Base-by-base conservation (phyloP, 2,888 invertebrate genomes). In the Scaptomyza reducta region DNA sequence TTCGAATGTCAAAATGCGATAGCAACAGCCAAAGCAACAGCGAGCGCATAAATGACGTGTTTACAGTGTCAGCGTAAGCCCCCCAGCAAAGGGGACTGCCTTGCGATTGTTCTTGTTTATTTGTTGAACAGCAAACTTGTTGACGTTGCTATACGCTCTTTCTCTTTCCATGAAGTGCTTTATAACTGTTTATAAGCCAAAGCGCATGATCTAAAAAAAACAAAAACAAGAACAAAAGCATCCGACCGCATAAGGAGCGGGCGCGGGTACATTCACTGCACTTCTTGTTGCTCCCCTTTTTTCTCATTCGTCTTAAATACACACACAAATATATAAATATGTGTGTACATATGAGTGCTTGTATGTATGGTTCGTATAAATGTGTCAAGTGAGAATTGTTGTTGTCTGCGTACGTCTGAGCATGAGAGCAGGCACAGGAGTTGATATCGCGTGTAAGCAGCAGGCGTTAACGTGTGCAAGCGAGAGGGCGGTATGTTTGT, bases 151-250 rank as follows among this genome's bases (percentile, higher is more conserved):
- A 79, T 72, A 84, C 64, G 44, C 29, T 45, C 44, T 11, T 25
- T 44, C 72, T 31, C 9, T 31, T 16, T 50, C 27, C 51, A 64
- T 62, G 45, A 63, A 71, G 55, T 50, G 51, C 54, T 75, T 78
- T 71, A 78, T 77, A 84, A 80, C 82, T 84, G 84, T 84, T 74
- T 70, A 77, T 77, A 77, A 71, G 70, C 77, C 66, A 72, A 67
- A 70, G 69, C 87, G 77, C 77, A 77, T 70, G 87, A 81, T 74
- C 68, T 70, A 70, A 70, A 74, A 69, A 53, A 70, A 74, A 69
- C 53, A 62, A 72, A 70, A 69, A 65, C 59, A 60, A 66, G 55
- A 62, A 67, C 61, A 72, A 72, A 62, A 66, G 54, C 65, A 60
- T 16, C 65, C 51, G 65, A 63, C 44, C 53, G 25, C 66, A 71